A percentile compares a stretch with the other conserved stretches of the same genome.
These are phyloP conservation scores for Cheilinus undulatus DNA, from an alignment of 2,113 vertebrate genomes.

Conservation along the genomic window DNA sequence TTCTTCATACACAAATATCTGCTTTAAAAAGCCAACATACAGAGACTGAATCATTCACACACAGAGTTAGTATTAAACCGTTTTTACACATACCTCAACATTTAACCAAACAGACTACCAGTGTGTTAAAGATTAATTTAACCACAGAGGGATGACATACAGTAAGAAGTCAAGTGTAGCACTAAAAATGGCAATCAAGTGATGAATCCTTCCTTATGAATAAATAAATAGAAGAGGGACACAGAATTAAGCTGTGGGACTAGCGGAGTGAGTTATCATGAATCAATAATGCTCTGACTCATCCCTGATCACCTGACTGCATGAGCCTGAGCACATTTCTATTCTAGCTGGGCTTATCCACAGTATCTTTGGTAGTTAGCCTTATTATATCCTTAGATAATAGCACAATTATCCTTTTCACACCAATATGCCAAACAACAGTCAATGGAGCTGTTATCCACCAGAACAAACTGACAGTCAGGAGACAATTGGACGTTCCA, in stretches of 20 bases:
- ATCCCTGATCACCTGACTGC: conserved; percentile 23
- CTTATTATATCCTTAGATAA: not conserved
- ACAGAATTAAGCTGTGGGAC: conserved; percentile 9
- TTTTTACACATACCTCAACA: conserved; percentile 26
- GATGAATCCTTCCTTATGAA: conserved; percentile 12
- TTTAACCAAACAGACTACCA: not conserved
- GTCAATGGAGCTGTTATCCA: not conserved
- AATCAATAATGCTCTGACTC: conserved; percentile 29
- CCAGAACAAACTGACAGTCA: not conserved
- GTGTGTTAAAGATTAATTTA: conserved; percentile 32
- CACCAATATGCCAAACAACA: conserved; percentile 31
- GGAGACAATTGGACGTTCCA: not conserved
- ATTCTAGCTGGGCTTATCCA: conserved; percentile 17
- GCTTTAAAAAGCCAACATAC: conserved; percentile 50
- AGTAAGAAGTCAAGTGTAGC: conserved; percentile 25
- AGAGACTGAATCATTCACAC: conserved; percentile 36
- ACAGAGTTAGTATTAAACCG: conserved; percentile 28
- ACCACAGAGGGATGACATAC: conserved; percentile 30
- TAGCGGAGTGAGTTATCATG: conserved; percentile 12
- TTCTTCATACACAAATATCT: conserved; percentile 28
- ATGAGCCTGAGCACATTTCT: conserved; percentile 12
- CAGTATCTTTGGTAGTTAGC: conserved; percentile 12
- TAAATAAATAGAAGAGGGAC: conserved; percentile 19
- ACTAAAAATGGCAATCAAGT: conserved; percentile 54
- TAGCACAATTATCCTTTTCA: conserved; percentile 33